Evolutionary conservation across 1,140 invertebrate species (phyloP).

Genomic region (Uloborus diversus): DNA sequence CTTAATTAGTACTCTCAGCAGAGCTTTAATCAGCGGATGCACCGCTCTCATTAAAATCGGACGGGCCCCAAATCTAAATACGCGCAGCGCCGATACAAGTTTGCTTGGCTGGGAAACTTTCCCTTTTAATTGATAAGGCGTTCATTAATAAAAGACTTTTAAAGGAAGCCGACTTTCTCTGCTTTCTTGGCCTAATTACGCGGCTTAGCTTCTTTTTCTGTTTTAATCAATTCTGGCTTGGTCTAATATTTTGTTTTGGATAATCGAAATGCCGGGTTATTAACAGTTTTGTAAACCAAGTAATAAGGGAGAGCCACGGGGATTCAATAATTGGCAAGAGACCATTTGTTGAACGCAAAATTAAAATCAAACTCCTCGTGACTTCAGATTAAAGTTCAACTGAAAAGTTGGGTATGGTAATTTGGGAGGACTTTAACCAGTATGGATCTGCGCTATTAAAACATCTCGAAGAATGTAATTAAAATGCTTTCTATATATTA

Average conservation of each 20-base stretch:
- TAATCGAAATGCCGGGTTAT: conserved; percentile 45
- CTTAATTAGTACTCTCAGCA: conserved; percentile 47
- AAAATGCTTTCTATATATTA: conserved; percentile 1
- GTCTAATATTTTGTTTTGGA: conserved; percentile 46
- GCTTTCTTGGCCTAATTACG: conserved; percentile 35
- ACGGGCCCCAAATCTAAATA: conserved; percentile 36
- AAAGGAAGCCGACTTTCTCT: conserved; percentile 31
- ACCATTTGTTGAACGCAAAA: conserved; percentile 19
- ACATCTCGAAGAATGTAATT: background rate
- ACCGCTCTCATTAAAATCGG: conserved; percentile 44
- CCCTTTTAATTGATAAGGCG: conserved; percentile 50
- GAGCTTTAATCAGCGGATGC: conserved; percentile 45
- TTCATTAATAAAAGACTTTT: conserved; percentile 48
- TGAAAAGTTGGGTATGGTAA: background rate
- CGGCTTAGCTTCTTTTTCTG: conserved; percentile 21
- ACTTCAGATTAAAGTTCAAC: conserved; percentile 29
- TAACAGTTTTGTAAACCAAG: conserved; percentile 43
- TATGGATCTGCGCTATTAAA: background rate
- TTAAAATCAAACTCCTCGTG: conserved; percentile 11
- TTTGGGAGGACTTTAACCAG: background rate
- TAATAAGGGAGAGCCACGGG: conserved; percentile 18
- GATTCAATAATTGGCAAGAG: conserved; percentile 35
- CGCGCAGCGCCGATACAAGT: conserved; percentile 30
- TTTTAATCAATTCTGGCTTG: conserved; percentile 43
- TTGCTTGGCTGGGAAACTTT: conserved; percentile 26